Base-by-base conservation (phyloP, 1,140 invertebrate genomes). In the Odontomachus brunneus region DNA sequence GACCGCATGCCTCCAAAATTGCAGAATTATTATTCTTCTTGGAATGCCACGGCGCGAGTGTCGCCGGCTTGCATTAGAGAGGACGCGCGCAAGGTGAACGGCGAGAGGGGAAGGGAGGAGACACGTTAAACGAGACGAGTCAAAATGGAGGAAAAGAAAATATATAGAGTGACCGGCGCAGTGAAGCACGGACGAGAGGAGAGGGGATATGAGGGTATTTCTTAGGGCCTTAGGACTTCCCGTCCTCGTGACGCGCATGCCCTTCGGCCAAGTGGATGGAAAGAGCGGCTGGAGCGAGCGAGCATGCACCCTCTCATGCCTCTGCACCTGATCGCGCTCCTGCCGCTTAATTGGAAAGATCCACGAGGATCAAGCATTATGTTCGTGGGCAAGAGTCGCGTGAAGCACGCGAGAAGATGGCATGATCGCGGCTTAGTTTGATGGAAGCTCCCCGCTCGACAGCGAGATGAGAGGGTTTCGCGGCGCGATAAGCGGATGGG, bases 21-120 rank as follows among this genome's bases (percentile, higher is more conserved):
- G 85, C 87, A 26, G 87, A 86, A 90, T 90, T 90, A 88, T 88
- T 82, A 88, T 88, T 89, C 85, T 90, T 90, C 89, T 89, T 48
- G 89, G 89, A 90, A 90, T 63, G 67, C 72, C 55, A 5, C 38
- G 60, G 26, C 81, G 80, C 78, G 76, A 89, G 78, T 90, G 89
- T 89, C 89, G 84, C 60, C 81, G 62, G 66, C 51, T 69, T 66
- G 84, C 48, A 78, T 83, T 66, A 73, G 53, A 67, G 69, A 62
- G 44, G 48, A 82, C 63, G 75, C 63, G 75, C 60, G 63, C 73
- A 76, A 75, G 75, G n/a, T 65, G 19, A 66, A 65, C 19, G 48
- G 60, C 17, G 72, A 66, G 17, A n/a, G 26, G 22, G 49, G 29
- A 29, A 26, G 49, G 17, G 26, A 57, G 49, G 44, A 57, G 53